Base-by-base conservation (phyloP, 2,888 invertebrate genomes). In the Theristus sp. region DNA sequence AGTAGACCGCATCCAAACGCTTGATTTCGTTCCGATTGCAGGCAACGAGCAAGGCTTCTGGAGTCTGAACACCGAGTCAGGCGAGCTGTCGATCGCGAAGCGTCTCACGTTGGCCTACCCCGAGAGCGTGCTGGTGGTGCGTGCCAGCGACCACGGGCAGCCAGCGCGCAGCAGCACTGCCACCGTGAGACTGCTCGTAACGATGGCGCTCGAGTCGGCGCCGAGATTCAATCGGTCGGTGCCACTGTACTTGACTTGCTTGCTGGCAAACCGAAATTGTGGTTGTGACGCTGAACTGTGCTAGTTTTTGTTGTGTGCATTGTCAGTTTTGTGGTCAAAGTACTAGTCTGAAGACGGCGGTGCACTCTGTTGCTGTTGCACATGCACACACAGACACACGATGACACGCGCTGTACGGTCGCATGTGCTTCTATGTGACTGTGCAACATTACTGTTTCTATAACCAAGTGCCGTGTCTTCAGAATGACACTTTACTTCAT, bases 191-290 rank as follows among this genome's bases (percentile, higher is more conserved):
- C 84, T 94, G 63, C 80, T 84, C 74, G 81, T 93, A 49, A 86
- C 87, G 6, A 86, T 90, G 81, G 86, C 90, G 0, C 87, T 87
- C 72, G 85, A 86, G 75, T 85, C 86, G 61, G 86, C 88, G 49
- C 89, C 89, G 1, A 80, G 82, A n/a, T 59, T 59, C 54, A 24
- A 2, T 10, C 27, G 27, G 53, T 30, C 2, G 22, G 31, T 26
- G 1, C 10, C 10, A 13, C 22, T 52, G 13, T 25, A 22, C 10
- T 46, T 10, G 46, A 22, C 13, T 10, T 46, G 46, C 10, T 46
- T 46, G 10, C 22, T 10, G 46, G 46, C 13, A 46, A 10, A 17
- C 13, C 22, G 46, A 22, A 46, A 46, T n/a, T n/a, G n/a, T n/a
- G n/a, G n/a, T n/a, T n/a, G n/a, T n/a, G n/a, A n/a, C n/a, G n/a